phyloP scores from a whole-genome alignment of 2,797 vertebrate genomes.

The Vireo griseus region DNA sequence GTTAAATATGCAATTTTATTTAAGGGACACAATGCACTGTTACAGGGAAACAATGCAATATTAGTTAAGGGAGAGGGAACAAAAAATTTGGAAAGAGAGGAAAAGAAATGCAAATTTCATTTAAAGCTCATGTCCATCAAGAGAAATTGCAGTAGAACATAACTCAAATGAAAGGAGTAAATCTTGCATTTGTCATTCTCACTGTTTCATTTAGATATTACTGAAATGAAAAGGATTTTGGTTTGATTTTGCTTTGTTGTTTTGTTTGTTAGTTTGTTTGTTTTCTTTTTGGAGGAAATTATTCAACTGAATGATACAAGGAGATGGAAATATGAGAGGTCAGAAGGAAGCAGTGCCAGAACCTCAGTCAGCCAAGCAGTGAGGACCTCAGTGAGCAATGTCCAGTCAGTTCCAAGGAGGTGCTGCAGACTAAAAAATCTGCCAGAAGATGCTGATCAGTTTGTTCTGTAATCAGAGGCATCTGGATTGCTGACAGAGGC shows the following conservation, averaged over 20 bases:
- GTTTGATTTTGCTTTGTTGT: background rate
- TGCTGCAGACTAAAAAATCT: background rate
- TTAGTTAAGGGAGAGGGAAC: background rate
- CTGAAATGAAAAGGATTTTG: background rate
- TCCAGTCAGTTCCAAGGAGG: background rate
- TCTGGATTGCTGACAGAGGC: background rate
- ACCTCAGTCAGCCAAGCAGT: background rate
- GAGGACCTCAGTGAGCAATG: background rate
- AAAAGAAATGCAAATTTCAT: background rate
- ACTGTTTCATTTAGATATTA: background rate
- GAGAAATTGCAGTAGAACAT: background rate
- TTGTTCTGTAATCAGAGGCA: background rate
- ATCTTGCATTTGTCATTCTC: background rate
- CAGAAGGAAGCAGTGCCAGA: background rate
- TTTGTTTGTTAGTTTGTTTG: background rate
- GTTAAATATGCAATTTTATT: background rate
- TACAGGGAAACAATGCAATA: background rate
- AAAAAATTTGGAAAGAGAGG: background rate
- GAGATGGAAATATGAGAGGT: background rate
- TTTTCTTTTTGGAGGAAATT: background rate
- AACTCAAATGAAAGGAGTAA: background rate
- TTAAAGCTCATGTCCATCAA: background rate
- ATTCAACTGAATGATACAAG: background rate
- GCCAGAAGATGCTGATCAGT: background rate
- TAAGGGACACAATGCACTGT: background rate